Conservation (phyloP, 2,113 vertebrate genomes). For the Acanthisitta chloris region DNA sequence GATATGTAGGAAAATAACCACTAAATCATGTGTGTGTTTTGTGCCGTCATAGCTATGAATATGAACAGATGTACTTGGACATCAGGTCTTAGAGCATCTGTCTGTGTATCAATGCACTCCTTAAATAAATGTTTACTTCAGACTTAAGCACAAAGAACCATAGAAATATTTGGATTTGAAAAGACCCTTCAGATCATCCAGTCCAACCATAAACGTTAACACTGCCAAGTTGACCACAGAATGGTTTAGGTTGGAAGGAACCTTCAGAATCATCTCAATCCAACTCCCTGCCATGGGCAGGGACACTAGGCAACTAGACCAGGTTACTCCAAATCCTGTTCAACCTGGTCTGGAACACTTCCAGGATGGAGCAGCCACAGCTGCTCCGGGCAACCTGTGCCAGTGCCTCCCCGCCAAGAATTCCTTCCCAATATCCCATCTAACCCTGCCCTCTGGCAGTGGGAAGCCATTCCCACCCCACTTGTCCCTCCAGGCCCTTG, state of each 20-base stretch:
- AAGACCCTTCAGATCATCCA: too few species aligned
- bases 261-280: rapidly evolving
- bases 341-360: rapidly evolving
- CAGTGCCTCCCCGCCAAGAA: rapidly evolving
- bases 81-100: not conserved
- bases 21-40: not conserved
- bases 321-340: rapidly evolving
- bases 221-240: not conserved
- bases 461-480: rapidly evolving
- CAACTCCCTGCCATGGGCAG: not conserved
- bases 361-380: not conserved
- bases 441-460: not conserved
- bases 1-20: not conserved
- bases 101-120: not conserved
- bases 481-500: rapidly evolving
- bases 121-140: not conserved
- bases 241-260: not conserved
- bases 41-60: not conserved
- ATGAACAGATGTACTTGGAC: not conserved
- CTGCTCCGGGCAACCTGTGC: rapidly evolving
- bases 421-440: not conserved
- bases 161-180: not conserved
- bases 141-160: not conserved
- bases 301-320: not conserved
- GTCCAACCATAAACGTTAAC: not conserved